phyloP scores from a whole-genome alignment of 2,888 invertebrate species.

The Epinotia nisella region DNA sequence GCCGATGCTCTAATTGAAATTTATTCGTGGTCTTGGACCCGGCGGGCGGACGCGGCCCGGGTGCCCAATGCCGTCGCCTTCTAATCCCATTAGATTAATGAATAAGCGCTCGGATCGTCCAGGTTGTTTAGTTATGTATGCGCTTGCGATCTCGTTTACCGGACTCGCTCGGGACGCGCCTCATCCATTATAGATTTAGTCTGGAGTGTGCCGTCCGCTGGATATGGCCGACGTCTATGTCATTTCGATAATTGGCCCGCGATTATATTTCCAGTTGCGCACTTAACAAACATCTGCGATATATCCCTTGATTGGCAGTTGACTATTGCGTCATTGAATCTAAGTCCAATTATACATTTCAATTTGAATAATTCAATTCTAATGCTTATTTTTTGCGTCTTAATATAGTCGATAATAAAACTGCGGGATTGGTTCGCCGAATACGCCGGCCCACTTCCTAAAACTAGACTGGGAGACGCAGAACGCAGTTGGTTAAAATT shows the following conservation, averaged over 20 bases:
- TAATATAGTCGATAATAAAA: conserved; percentile 32
- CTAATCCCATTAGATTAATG: conserved; percentile 64
- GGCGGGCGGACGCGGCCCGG: conserved; percentile 57
- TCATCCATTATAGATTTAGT: conserved; percentile 84
- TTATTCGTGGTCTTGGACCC: conserved; percentile 60
- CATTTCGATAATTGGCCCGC: conserved; percentile 82
- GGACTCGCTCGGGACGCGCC: conserved; percentile 77
- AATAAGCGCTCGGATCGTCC: conserved; percentile 66
- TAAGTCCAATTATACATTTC: conserved; percentile 71
- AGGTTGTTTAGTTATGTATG: conserved; percentile 70
- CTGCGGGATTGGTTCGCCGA: conserved; percentile 66
- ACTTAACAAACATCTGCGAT: conserved; percentile 75
- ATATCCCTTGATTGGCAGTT: conserved; percentile 74
- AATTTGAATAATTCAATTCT: conserved; percentile 58
- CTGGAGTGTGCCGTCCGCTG: conserved; percentile 70
- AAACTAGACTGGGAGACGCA: conserved; percentile 81
- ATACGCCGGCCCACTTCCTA: conserved; percentile 81
- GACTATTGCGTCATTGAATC: conserved; percentile 69
- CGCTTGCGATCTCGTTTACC: conserved; percentile 78
- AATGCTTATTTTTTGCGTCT: conserved; percentile 26
- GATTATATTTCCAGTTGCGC: conserved; percentile 67
- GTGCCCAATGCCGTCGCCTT: conserved; percentile 59
- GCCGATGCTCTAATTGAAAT: conserved; percentile 81
- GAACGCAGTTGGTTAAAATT: conserved; percentile 84
- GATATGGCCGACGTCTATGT: conserved; percentile 70